These are phyloP conservation scores for Conopomorpha cramerella DNA, from an alignment of 1,140 invertebrate genomes.

Conservation along the genomic window DNA sequence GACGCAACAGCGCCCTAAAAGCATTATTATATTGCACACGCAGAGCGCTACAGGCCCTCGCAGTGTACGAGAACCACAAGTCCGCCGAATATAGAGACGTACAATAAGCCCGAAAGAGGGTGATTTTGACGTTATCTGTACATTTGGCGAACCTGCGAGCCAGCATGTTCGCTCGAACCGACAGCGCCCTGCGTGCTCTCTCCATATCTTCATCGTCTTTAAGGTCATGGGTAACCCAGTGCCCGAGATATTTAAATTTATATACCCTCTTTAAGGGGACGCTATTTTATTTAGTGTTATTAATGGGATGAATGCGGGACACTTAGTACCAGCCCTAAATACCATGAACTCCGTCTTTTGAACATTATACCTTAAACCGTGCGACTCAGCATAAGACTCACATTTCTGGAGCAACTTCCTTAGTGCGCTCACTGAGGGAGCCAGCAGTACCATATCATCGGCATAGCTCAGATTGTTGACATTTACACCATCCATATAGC, in stretches of 20 bases:
- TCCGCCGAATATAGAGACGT: background rate
- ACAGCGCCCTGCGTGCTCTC: background rate
- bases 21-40: slow-evolving; percentile 3
- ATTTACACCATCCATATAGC: background rate
- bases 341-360: background rate
- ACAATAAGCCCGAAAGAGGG: background rate
- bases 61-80: background rate
- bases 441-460: slow-evolving; percentile 2
- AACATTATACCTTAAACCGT: background rate
- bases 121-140: background rate
- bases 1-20: slow-evolving; percentile 2
- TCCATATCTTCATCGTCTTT: background rate
- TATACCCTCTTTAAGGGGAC: background rate
- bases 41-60: background rate
- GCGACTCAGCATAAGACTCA: background rate
- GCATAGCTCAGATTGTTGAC: background rate
- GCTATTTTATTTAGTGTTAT: background rate
- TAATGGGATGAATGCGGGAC: background rate
- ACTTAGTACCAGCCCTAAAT: background rate
- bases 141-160: background rate
- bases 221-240: background rate
- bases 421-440: background rate
- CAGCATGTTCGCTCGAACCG: background rate
- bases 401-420: background rate
- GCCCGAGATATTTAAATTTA: background rate